phyloP scores from a whole-genome alignment of 2,888 invertebrate species.

The Polydrusus cervinus region DNA sequence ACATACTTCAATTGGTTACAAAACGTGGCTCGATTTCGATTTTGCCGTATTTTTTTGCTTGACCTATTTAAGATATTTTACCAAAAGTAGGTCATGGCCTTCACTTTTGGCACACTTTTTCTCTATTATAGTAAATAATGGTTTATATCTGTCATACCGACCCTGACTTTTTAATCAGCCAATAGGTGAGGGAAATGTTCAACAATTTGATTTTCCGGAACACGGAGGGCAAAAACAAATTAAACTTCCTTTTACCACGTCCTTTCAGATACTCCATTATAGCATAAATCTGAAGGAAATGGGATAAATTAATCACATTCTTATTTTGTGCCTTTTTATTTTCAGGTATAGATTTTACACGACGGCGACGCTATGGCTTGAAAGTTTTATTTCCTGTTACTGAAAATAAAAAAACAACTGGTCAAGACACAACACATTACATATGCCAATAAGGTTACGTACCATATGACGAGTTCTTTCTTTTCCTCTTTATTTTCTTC shows the following conservation, averaged over 20 bases:
- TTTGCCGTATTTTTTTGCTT: no score
- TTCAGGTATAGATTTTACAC: slow-evolving; percentile 7
- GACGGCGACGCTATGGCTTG: slow-evolving; percentile 12
- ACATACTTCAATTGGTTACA: no score
- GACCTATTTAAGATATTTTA: not conserved
- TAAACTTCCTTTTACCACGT: slow-evolving; percentile 17
- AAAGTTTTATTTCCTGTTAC: slow-evolving; percentile 13
- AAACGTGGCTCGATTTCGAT: no score
- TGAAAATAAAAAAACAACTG: slow-evolving; percentile 9
- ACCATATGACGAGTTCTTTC: no score
- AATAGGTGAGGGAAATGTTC: slow-evolving; percentile 13
- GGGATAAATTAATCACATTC: slow-evolving; percentile 24
- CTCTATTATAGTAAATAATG: not conserved
- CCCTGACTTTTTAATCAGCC: slow-evolving; percentile 8
- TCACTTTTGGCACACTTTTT: no score
- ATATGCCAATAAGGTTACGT: no score
- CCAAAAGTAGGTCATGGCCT: not conserved
- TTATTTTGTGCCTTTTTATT: slow-evolving; percentile 18
- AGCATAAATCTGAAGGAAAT: slow-evolving; percentile 34
- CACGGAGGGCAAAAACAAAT: slow-evolving; percentile 15
- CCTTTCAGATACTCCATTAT: slow-evolving; percentile 16
- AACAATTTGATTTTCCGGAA: slow-evolving; percentile 17
- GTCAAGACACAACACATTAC: no score
- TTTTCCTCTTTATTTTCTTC: no score
- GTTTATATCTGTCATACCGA: slow-evolving; percentile 2